Percentiles rank a stretch among this genome's conserved stretches.
These are phyloP conservation scores for Potamarius usumacintae DNA, from an alignment of 2,113 vertebrate genomes.

Conservation along the genomic window DNA sequence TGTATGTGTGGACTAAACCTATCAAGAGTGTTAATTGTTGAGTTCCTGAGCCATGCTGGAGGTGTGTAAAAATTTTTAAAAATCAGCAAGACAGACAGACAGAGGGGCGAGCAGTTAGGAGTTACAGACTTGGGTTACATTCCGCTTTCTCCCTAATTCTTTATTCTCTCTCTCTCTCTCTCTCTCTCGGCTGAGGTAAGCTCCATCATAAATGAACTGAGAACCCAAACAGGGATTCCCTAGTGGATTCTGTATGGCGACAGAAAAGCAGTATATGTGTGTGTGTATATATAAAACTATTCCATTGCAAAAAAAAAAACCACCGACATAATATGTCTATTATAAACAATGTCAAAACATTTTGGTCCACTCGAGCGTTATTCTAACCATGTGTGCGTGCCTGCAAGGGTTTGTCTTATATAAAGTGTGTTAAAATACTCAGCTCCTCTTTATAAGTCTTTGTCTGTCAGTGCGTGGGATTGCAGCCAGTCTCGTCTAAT, in stretches of 20 bases:
- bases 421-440: conserved; percentile 41
- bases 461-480: conserved; percentile 41
- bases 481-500: conserved; percentile 48
- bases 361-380: conserved; percentile 4
- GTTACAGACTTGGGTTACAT: conserved; percentile 15
- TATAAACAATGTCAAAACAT: conserved; percentile 31
- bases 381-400: conserved; percentile 14
- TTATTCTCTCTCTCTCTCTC: conserved; percentile 25
- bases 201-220: conserved; percentile 49
- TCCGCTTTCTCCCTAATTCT: not conserved
- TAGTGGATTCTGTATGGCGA: conserved; percentile 37
- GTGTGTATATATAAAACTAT: conserved; percentile 9
- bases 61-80: conserved; percentile 1
- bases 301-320: not conserved
- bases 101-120: not conserved
- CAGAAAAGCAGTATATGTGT: conserved; percentile 26
- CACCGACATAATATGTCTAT: not conserved
- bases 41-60: conserved; percentile 3
- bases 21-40: conserved; percentile 11
- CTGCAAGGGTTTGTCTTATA: conserved; percentile 9
- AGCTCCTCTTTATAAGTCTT: conserved; percentile 40
- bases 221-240: conserved; percentile 48
- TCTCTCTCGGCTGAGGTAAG: conserved; percentile 44
- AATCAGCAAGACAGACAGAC: not conserved
- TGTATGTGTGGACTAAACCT: conserved; percentile 2